These are phyloP conservation scores for Tylochromis polylepis DNA, from an alignment of 2,113 vertebrate genomes.

Conservation along the genomic window DNA sequence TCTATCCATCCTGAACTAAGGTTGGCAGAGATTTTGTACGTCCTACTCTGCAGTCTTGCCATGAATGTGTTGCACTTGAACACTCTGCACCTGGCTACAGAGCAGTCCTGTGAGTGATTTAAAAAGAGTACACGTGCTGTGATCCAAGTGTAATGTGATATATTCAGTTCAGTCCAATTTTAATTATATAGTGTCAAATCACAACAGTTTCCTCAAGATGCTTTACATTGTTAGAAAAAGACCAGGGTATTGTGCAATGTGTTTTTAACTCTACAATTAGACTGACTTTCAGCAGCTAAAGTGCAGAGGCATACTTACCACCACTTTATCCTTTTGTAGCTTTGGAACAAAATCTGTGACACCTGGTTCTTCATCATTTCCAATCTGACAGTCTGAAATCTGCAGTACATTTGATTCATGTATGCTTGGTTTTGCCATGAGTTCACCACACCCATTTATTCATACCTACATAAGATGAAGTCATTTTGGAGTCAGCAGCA, in stretches of 20 bases:
- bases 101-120: conserved; percentile 67
- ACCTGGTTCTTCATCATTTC: background rate
- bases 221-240: background rate
- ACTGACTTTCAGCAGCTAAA: background rate
- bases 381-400: conserved; percentile 58
- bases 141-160: background rate
- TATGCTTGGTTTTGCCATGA: background rate
- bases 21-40: conserved; percentile 70
- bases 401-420: conserved; percentile 22
- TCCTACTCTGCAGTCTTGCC: conserved; percentile 11
- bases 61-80: conserved; percentile 63
- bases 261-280: background rate
- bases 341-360: conserved; percentile 23
- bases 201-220: background rate
- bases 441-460: background rate
- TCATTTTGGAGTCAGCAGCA: background rate
- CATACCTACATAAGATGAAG: background rate
- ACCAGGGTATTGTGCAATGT: background rate
- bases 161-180: too few relatives aligned
- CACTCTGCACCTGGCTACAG: background rate
- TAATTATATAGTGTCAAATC: background rate
- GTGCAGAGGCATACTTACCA: conserved; percentile 48
- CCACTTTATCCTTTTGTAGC: conserved; percentile 32
- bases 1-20: conserved; percentile 65
- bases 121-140: background rate